Evolutionary conservation across 2,113 vertebrate genomes (phyloP).

Genomic region (Hippotragus niger): DNA sequence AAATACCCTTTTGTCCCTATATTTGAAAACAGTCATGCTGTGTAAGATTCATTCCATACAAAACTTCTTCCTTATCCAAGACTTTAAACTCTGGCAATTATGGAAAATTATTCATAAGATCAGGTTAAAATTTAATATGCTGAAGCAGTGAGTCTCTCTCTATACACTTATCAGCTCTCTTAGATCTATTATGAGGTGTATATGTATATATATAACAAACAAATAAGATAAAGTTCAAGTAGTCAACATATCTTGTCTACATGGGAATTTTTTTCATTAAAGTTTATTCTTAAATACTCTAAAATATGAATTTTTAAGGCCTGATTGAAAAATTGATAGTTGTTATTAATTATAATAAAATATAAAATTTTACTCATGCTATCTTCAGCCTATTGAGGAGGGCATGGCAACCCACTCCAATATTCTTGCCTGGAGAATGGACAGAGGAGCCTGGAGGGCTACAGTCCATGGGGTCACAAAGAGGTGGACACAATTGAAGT

Average conservation of each 20-base stretch:
- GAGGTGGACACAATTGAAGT: neutral
- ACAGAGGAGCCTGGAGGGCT: neutral
- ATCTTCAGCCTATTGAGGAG: neutral
- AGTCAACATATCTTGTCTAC: neutral
- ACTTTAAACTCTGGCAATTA: neutral
- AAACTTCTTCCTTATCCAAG: neutral
- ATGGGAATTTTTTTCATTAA: neutral
- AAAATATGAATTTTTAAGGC: neutral
- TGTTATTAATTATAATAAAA: neutral
- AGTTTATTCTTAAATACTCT: neutral
- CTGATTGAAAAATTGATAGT: neutral
- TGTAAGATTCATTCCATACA: neutral
- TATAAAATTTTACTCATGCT: neutral
- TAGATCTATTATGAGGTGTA: neutral
- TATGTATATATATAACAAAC: neutral
- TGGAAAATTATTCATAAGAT: neutral
- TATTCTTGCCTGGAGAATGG: neutral
- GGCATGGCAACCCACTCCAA: fast-evolving
- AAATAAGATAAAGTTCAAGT: neutral
- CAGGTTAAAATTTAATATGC: neutral
- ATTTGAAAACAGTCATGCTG: neutral
- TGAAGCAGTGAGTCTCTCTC: neutral
- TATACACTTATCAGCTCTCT: neutral
- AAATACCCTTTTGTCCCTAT: neutral
- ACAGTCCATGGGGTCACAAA: neutral